Base-by-base conservation (phyloP, 2,888 invertebrate genomes). In the Phaedon cochleariae region DNA sequence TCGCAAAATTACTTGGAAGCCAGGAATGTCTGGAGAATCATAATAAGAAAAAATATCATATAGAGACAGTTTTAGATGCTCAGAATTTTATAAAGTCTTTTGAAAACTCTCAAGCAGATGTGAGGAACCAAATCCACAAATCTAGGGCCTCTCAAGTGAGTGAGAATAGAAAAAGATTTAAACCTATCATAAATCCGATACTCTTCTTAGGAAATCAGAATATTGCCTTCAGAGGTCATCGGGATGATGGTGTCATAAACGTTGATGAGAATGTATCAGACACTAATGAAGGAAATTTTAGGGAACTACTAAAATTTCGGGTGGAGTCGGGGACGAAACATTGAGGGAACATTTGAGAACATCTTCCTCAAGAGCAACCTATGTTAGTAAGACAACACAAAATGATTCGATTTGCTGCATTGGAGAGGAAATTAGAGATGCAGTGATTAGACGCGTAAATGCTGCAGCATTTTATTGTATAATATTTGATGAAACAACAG, bases 401-500 rank as follows among this genome's bases (percentile, higher is more conserved):
- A 57, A 57, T 34, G 26, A 57, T 34, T 26, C 7, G 26, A 26
- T 26, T 26, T 3, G 3, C 26, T 26, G 21, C 48, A 20, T 18
- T 48, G 18, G 15, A 17, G 48, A 48, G 48, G 18, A 48, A 12
- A 53, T 53, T 53, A 29, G 17, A 29, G 53, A 53, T 22, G 31
- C 29, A 22, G 17, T 53, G 17, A 17, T 53, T 26, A 22, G 31
- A 31, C 29, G 53, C 26, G 53, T 54, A 37, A 53, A 54, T 12
- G 52, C 21, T 48, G 9, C 49, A 52, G 21, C 34, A 46, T 64
- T 29, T 48, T 64, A 37, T 45, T 51, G 49, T 10, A 41, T 64
- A 12, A 58, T 51, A 18, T 59, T 64, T 59, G 59, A 58, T 26
- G 52, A 64, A 26, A 59, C 64, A 7, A 53, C 59, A 20, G 64